These are phyloP conservation scores for Biston betularia DNA, from an alignment of 2,888 invertebrate species.

Conservation along the genomic window DNA sequence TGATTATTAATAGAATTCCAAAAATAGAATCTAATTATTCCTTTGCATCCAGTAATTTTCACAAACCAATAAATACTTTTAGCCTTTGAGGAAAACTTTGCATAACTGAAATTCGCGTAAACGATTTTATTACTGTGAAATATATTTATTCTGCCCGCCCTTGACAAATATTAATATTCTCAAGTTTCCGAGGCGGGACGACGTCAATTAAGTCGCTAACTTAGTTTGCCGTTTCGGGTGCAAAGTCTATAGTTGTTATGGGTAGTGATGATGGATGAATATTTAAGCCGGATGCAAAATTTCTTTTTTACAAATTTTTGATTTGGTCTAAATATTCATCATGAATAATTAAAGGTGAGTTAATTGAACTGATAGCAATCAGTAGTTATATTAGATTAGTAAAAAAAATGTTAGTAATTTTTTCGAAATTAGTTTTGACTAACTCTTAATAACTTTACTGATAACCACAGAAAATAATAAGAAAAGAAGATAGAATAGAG, in stretches of 20 bases:
- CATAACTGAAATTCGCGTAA: slow-evolving; percentile 21
- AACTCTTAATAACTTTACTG: no score
- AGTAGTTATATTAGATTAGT: no score
- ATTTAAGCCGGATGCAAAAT: slow-evolving; percentile 4
- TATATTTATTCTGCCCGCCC: slow-evolving; percentile 44
- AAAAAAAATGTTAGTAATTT: no score
- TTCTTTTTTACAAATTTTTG: not conserved
- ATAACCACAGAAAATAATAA: no score
- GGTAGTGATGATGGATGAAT: not conserved
- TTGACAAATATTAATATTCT: slow-evolving; percentile 46
- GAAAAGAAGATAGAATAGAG: no score
- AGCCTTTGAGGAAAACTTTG: slow-evolving; percentile 16
- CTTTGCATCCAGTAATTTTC: not conserved
- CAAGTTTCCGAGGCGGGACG: slow-evolving; percentile 42
- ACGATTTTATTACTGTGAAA: slow-evolving; percentile 34
- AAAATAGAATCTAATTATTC: slow-evolving; percentile 11
- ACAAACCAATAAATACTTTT: slow-evolving; percentile 9
- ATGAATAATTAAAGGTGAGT: no score
- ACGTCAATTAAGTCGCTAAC: slow-evolving; percentile 67
- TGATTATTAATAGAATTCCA: not conserved
- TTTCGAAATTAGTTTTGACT: no score
- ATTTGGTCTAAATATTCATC: no score
- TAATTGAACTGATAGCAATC: no score
- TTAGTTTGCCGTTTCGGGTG: slow-evolving; percentile 63
- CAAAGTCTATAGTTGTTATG: slow-evolving; percentile 60